Percentiles rank a stretch among this genome's conserved stretches.
Conservation (phyloP, 2,797 vertebrate species). For the Premnoplex brunnescens region DNA sequence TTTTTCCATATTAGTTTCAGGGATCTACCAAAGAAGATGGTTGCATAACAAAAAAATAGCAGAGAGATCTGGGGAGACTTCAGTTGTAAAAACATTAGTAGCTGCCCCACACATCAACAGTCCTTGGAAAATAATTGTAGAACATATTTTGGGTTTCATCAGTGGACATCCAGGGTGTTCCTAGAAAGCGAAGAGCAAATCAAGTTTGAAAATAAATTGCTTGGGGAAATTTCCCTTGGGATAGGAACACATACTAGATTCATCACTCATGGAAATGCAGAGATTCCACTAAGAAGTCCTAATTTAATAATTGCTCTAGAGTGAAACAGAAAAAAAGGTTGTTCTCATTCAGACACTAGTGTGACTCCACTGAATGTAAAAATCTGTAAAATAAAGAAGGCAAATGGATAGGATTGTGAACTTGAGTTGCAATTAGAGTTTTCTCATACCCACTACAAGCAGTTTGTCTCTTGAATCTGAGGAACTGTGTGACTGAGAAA, state of each 20-base stretch:
- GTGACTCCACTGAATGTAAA: neutral
- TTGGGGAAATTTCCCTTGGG: neutral
- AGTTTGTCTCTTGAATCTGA: neutral
- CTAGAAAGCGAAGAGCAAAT: neutral
- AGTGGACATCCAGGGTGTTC: neutral
- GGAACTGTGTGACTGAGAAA: neutral
- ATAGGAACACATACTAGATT: neutral
- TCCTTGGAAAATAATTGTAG: neutral
- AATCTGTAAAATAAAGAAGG: neutral
- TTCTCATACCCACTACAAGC: neutral
- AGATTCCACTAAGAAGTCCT: neutral
- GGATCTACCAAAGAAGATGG: neutral
- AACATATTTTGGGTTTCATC: neutral
- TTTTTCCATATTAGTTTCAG: conserved; percentile 16
- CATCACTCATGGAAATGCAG: neutral
- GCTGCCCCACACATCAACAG: neutral
- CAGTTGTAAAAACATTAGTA: neutral
- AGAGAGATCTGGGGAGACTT: neutral
- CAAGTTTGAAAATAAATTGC: neutral
- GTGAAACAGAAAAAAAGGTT: neutral
- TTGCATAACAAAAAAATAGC: neutral
- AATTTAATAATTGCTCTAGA: neutral
- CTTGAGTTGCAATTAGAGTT: neutral
- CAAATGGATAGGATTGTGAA: neutral
- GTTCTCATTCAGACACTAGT: neutral